Evolutionary conservation across 2,888 invertebrate genomes (phyloP).

Genomic region (Synanthedon tipuliformis): DNA sequence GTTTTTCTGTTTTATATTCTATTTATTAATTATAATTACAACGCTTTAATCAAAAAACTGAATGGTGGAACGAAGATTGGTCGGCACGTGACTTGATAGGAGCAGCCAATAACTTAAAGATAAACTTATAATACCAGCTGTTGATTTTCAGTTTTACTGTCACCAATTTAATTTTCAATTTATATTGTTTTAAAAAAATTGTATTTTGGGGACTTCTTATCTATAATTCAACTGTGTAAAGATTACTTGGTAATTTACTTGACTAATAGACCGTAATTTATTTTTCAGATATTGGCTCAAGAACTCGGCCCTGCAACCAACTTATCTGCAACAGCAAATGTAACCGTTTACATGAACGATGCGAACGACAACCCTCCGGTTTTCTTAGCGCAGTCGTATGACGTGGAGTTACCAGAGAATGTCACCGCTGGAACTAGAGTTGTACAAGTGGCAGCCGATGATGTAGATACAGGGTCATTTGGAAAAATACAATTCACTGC

Average conservation of each 20-base stretch:
- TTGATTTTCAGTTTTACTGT: too few species aligned
- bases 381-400: conserved; percentile 80
- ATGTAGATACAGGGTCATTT: conserved; percentile 82
- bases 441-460: conserved; percentile 82
- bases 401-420: conserved; percentile 83
- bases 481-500: conserved; percentile 83
- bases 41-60: too few species aligned
- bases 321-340: conserved; percentile 78
- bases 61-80: too few species aligned
- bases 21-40: too few species aligned
- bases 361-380: conserved; percentile 89
- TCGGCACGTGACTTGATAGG: too few species aligned
- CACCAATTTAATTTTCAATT: not conserved
- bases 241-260: not conserved
- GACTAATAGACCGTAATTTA: not conserved
- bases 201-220: not conserved
- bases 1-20: too few species aligned
- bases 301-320: conserved; percentile 83
- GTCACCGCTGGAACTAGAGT: conserved; percentile 80
- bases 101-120: too few species aligned
- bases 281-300: conserved; percentile 79
- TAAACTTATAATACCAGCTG: too few species aligned
- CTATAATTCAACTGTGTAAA: not conserved
- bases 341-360: conserved; percentile 85
- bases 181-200: not conserved